Base-by-base conservation (phyloP, 64 coral and sea anemone species). In the Montipora efflorescens region DNA sequence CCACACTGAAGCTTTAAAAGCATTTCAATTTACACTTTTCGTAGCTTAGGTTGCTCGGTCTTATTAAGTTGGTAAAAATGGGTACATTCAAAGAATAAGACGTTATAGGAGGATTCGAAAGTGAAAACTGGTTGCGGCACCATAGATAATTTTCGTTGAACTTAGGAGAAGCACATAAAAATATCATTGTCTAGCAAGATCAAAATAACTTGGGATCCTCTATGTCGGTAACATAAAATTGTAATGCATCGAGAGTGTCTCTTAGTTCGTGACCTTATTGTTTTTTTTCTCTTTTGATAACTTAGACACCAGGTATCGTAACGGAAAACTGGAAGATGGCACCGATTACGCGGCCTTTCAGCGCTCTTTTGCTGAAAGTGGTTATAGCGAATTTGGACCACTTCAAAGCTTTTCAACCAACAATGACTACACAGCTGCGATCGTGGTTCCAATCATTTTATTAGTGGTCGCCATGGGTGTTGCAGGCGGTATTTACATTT, bases 301-400 rank as follows among this genome's bases (percentile, higher is more conserved):
- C 21, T 71, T 44, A 14, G 1, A 2, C 2, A 22, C 2, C 7
- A 86, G 22, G 82, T 86, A 51, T 86, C 82, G 25, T 12, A 86
- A 86, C 28, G 82, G 82, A 11, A 47, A 86, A 59, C 82, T 86
- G 19, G 16, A 86, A 16, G 82, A 86, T 22, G 66, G 8, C 7
- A 22, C 66, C n/a, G 9, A 72, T 18, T 71, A 70, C 19, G 82
- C 66, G 47, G 82, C 19, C 18, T 86, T 86, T 72, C 82, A 86
- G 66, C 82, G 82, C 4, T 71, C 64, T 48, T 86, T 86, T 50
- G 45, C 46, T 3, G 18, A 4, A 11, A 18, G 21, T 5, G 82
- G 47, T 11, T 14, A 50, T 72, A 71, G 71, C 50, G 82, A 86
- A 22, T 3, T 21, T 47, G 82, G 66, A 11, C 64, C 46, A 14